Evolutionary conservation across 1,140 invertebrate species (phyloP).

Genomic region (Stratiolaelaps scimitus): DNA sequence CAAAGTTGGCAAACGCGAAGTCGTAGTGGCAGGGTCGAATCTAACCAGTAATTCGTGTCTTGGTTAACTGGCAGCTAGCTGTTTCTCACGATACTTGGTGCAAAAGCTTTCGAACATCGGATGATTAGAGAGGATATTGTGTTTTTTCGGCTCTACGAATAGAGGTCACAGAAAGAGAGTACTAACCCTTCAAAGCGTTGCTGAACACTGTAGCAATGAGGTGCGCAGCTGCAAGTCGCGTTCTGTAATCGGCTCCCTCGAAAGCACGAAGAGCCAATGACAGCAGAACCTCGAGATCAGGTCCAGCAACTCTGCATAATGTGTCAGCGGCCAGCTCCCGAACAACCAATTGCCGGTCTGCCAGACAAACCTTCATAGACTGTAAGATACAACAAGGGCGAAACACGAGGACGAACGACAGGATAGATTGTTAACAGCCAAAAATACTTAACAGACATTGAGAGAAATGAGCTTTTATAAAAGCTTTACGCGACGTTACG

Average conservation of each 20-base stretch:
- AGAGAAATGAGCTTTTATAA: too few species aligned
- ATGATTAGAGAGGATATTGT: slow-evolving; percentile 1
- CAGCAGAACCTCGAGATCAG: slow-evolving; percentile 74
- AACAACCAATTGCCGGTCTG: background rate
- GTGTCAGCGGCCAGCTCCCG: slow-evolving; percentile 9
- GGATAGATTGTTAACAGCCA: background rate
- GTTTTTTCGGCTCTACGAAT: background rate
- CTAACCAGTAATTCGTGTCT: too few species aligned
- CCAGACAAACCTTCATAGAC: slow-evolving; percentile 7
- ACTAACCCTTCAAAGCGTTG: slow-evolving; percentile 13
- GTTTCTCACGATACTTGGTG: too few species aligned
- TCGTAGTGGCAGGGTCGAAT: too few species aligned
- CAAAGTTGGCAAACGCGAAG: too few species aligned
- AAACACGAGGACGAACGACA: background rate
- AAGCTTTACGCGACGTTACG: too few species aligned
- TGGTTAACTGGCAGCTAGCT: too few species aligned
- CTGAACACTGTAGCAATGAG: slow-evolving; percentile 55
- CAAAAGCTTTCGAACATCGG: background rate
- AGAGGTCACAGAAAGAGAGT: background rate
- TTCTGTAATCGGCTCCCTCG: slow-evolving; percentile 88
- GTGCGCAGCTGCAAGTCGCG: slow-evolving; percentile 76
- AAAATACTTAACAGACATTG: too few species aligned
- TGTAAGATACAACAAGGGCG: slow-evolving; percentile 3
- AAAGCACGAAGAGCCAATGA: slow-evolving; percentile 78
- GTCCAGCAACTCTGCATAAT: slow-evolving; percentile 29